A percentile compares a stretch with the other conserved stretches of the same genome.
Conservation (phyloP, 2,113 vertebrate species). For the Lagopus muta region DNA sequence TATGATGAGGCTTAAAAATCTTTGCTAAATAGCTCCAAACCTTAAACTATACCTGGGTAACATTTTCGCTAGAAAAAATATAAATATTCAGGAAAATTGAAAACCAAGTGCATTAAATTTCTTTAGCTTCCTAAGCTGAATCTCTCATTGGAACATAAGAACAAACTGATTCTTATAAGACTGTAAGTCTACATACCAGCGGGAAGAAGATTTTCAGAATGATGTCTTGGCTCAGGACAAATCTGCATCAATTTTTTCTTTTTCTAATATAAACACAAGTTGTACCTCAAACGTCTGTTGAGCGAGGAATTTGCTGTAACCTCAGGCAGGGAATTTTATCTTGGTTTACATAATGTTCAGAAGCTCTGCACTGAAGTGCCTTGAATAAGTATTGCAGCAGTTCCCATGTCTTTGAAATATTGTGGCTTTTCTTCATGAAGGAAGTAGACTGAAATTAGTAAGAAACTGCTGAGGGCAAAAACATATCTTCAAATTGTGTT, state of each 20-base stretch:
- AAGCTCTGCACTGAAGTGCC: not conserved
- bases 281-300: constrained; percentile 20
- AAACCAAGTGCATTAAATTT: not conserved
- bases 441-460: not conserved
- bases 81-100: not conserved
- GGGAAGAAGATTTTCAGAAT: not conserved
- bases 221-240: not conserved
- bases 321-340: constrained; percentile 18
- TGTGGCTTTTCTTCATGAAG: not conserved
- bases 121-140: not conserved
- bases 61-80: not conserved
- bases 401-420: constrained; percentile 6
- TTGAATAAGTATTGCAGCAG: not conserved
- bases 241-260: not conserved
- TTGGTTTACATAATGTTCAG: not conserved
- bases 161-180: not conserved
- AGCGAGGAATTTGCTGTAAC: constrained; percentile 2
- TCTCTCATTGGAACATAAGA: not conserved
- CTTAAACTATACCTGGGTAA: not conserved
- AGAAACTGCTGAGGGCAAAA: not conserved
- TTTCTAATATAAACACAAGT: not conserved
- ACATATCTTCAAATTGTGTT: not conserved
- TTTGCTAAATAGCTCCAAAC: not conserved
- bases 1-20: not conserved
- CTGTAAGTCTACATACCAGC: not conserved